These are phyloP conservation scores for Tichodroma muraria DNA, from an alignment of 2,113 vertebrate species.

Conservation along the genomic window DNA sequence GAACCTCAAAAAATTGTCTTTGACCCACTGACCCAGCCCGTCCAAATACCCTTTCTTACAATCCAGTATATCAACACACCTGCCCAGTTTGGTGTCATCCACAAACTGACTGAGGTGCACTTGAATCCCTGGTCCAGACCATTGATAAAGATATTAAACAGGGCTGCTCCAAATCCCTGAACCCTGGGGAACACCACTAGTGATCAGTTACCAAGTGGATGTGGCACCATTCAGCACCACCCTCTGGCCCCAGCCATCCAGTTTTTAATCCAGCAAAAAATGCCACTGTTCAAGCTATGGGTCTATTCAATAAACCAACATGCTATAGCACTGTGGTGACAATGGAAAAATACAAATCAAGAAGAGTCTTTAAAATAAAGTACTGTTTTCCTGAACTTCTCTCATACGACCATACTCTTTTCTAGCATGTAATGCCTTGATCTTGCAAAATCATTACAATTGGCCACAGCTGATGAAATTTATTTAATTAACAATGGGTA, in stretches of 20 bases:
- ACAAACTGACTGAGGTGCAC: not conserved
- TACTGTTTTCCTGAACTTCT: not conserved
- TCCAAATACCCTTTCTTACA: not conserved
- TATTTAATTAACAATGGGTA: not conserved
- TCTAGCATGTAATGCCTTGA: not conserved
- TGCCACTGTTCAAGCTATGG: not conserved
- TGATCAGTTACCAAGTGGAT: not conserved
- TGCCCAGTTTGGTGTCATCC: not conserved
- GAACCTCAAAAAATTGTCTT: not conserved
- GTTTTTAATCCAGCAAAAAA: not conserved
- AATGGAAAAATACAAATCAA: not conserved
- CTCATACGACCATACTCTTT: not conserved
- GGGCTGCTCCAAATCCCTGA: not conserved
- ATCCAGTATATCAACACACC: not conserved
- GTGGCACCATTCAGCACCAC: not conserved
- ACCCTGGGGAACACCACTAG: not conserved
- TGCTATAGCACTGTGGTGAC: not conserved
- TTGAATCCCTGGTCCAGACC: not conserved
- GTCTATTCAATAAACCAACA: not conserved
- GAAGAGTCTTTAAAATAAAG: not conserved
- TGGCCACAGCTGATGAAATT: not conserved
- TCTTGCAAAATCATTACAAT: not conserved
- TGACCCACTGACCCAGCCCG: not conserved
- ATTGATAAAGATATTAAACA: not conserved
- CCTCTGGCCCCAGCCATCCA: not conserved